Evolutionary conservation across 2,113 vertebrate species (phyloP).

Genomic region (Saccopteryx leptura): DNA sequence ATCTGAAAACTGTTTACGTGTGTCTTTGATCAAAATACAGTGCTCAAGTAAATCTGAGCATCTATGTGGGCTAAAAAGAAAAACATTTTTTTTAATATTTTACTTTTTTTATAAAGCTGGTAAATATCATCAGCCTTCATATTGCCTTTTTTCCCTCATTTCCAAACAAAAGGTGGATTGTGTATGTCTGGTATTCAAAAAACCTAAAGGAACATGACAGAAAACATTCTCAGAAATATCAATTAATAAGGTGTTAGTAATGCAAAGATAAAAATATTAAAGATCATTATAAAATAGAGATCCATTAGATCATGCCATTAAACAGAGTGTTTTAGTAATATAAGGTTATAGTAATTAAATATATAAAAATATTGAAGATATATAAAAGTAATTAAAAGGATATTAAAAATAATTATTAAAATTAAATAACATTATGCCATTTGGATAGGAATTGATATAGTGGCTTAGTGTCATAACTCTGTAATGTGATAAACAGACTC

Average conservation of each 20-base stretch:
- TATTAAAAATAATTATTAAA: too few species aligned
- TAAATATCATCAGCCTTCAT: background rate
- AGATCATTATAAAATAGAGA: conserved; percentile 46
- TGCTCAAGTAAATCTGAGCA: background rate
- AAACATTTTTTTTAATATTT: background rate
- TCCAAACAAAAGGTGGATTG: background rate
- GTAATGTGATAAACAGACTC: too few species aligned
- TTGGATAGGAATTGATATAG: too few species aligned
- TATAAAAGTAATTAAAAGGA: too few species aligned
- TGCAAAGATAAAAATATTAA: background rate
- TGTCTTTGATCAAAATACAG: background rate
- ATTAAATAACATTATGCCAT: too few species aligned
- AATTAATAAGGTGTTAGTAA: conserved; percentile 30
- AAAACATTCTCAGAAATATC: conserved; percentile 3
- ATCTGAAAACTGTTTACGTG: background rate
- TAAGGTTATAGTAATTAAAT: too few species aligned
- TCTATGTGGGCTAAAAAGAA: background rate
- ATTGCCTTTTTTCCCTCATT: background rate
- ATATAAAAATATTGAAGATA: too few species aligned
- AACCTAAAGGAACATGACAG: background rate
- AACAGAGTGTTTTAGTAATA: background rate
- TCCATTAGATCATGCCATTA: background rate
- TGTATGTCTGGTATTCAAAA: background rate
- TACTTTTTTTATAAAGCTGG: background rate
- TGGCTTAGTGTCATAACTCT: too few species aligned